A percentile compares a stretch with the other conserved stretches of the same genome.
Conservation (phyloP, 2,797 vertebrate genomes). For the Cyclopterus lumpus region DNA sequence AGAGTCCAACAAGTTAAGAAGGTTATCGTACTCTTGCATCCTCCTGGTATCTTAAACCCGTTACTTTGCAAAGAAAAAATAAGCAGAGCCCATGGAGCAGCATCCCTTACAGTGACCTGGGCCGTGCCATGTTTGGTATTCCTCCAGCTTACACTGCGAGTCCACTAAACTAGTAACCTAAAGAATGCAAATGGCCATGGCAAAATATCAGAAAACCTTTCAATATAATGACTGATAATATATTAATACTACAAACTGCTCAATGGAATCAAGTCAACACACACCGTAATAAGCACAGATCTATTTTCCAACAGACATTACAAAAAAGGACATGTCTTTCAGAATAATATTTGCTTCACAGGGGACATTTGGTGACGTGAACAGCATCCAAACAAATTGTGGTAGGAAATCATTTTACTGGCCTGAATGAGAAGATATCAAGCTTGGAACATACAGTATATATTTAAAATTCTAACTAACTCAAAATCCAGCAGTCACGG, state of each 20-base stretch:
- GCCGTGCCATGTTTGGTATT: slow-evolving; percentile 12
- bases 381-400: neutral
- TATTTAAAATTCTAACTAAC: slow-evolving; percentile 43
- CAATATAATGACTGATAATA: neutral
- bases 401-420: neutral
- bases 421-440: neutral
- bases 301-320: neutral
- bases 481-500: slow-evolving; percentile 23
- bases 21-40: neutral
- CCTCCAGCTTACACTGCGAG: slow-evolving; percentile 4
- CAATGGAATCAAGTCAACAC: neutral
- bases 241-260: neutral
- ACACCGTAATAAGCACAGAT: neutral
- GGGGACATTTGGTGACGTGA: neutral
- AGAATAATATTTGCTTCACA: neutral
- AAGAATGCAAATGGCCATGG: neutral
- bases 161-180: no score
- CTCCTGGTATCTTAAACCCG: neutral
- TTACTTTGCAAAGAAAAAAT: neutral
- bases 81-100: neutral
- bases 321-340: neutral
- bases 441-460: neutral
- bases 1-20: neutral
- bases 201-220: neutral
- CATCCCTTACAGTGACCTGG: slow-evolving; percentile 1